phyloP scores from a whole-genome alignment of 2,888 invertebrate species.

The Pyrgus malvae region DNA sequence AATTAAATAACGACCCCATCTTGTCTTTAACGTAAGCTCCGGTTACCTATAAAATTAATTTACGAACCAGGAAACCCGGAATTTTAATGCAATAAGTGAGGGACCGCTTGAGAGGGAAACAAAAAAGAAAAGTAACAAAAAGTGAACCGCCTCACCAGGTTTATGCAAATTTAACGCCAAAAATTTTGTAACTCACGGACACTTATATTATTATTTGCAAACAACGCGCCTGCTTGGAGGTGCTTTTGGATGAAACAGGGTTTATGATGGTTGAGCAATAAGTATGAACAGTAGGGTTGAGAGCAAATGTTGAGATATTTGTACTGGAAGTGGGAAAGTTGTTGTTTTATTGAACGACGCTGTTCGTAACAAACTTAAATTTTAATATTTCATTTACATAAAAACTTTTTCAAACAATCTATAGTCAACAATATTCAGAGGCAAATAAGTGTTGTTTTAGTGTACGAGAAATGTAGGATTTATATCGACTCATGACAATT shows the following conservation, averaged over 20 bases:
- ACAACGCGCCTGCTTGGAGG: constrained; percentile 55
- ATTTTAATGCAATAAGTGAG: constrained; percentile 57
- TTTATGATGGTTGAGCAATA: constrained; percentile 41
- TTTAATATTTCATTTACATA: too few relatives aligned
- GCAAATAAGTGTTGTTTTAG: too few relatives aligned
- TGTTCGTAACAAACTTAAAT: too few relatives aligned
- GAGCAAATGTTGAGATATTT: constrained; percentile 26
- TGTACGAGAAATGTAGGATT: too few relatives aligned
- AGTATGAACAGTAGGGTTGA: constrained; percentile 41
- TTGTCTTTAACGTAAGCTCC: constrained; percentile 31
- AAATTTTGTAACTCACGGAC: constrained; percentile 66
- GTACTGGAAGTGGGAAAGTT: too few relatives aligned
- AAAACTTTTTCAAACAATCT: too few relatives aligned
- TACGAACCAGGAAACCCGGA: constrained; percentile 35
- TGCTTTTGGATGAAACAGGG: constrained; percentile 45
- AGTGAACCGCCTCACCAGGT: constrained; percentile 63
- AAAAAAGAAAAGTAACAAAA: constrained; percentile 55
- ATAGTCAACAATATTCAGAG: too few relatives aligned
- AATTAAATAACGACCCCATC: constrained; percentile 26
- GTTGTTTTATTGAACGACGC: too few relatives aligned
- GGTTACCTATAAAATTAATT: constrained; percentile 33
- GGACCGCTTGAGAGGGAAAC: constrained; percentile 57
- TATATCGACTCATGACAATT: too few relatives aligned
- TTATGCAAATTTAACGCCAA: constrained; percentile 75
- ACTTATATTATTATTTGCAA: constrained; percentile 72